A percentile compares a stretch with the other conserved stretches of the same genome.
Evolutionary conservation across 2,113 vertebrate genomes (phyloP).

Genomic region (Embiotoca jacksoni): DNA sequence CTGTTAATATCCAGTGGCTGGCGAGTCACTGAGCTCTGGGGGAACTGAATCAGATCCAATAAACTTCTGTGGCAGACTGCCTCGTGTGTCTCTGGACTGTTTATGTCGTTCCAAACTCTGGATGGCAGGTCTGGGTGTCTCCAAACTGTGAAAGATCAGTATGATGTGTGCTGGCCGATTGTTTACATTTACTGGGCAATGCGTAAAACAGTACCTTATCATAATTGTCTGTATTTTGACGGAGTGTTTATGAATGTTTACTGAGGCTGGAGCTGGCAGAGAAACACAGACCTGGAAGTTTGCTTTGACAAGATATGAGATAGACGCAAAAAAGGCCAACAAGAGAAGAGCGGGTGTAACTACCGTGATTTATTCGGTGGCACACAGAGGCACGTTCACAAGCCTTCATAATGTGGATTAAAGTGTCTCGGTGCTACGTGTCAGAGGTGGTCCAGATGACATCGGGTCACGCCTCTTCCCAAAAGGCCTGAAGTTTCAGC

Average conservation of each 20-base stretch:
- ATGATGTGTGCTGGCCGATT: constrained; percentile 31
- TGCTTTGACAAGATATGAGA: constrained; percentile 38
- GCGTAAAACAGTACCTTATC: constrained; percentile 50
- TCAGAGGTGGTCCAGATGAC: constrained; percentile 22
- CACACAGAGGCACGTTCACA: constrained; percentile 17
- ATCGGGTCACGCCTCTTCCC: constrained; percentile 10
- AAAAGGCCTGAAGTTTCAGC: constrained; percentile 33
- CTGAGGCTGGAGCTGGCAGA: constrained; percentile 24
- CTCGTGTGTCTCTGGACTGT: constrained; percentile 51
- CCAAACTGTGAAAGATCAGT: constrained; percentile 61
- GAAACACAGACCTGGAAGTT: constrained; percentile 21
- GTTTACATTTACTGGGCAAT: constrained; percentile 40
- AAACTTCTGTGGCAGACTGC: constrained; percentile 34
- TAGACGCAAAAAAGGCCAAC: constrained; percentile 8
- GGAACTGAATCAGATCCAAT: constrained; percentile 36
- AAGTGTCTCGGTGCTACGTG: constrained; percentile 11
- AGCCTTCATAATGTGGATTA: too few relatives aligned
- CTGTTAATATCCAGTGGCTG: constrained; percentile 51
- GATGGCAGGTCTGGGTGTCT: constrained; percentile 37
- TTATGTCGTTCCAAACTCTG: constrained; percentile 46
- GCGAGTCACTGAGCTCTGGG: constrained; percentile 55
- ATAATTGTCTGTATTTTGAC: constrained; percentile 45
- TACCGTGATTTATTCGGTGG: background rate
- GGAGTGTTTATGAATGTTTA: constrained; percentile 66
- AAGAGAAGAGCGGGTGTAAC: background rate